A percentile compares a stretch with the other conserved stretches of the same genome.
Evolutionary conservation across 2,113 vertebrate species (phyloP).

Genomic region (Daboia siamensis): DNA sequence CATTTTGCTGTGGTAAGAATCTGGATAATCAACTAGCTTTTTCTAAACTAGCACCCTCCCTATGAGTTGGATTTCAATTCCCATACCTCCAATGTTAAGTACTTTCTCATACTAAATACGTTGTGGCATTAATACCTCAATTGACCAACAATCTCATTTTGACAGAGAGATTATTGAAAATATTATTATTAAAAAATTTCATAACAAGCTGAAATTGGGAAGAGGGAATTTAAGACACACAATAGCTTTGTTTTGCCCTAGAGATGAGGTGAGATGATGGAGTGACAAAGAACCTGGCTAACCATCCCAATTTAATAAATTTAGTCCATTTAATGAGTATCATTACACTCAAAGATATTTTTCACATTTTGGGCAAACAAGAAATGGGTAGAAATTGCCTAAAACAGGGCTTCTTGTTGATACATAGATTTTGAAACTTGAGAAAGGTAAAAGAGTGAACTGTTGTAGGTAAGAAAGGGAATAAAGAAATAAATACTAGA

Average conservation of each 20-base stretch:
- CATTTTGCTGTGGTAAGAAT: slow-evolving; percentile 72
- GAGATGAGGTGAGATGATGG: neutral
- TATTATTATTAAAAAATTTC: neutral
- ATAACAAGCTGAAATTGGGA: neutral
- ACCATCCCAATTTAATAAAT: neutral
- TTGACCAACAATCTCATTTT: neutral
- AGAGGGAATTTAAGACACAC: neutral
- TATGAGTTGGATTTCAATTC: neutral
- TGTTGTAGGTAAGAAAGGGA: neutral
- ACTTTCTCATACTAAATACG: neutral
- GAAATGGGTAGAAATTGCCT: neutral
- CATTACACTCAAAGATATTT: neutral
- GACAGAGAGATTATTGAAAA: neutral
- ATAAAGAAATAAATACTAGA: neutral
- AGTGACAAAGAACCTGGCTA: neutral
- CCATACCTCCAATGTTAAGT: neutral
- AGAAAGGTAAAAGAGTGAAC: neutral
- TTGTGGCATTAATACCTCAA: neutral
- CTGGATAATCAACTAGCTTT: neutral
- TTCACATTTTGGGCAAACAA: neutral
- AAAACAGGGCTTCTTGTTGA: neutral
- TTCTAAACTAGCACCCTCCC: neutral
- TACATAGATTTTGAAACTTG: neutral
- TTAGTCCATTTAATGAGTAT: neutral
- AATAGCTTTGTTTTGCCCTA: neutral